Base-by-base conservation (phyloP, 2,888 invertebrate species). In the Branchellion lobata region DNA sequence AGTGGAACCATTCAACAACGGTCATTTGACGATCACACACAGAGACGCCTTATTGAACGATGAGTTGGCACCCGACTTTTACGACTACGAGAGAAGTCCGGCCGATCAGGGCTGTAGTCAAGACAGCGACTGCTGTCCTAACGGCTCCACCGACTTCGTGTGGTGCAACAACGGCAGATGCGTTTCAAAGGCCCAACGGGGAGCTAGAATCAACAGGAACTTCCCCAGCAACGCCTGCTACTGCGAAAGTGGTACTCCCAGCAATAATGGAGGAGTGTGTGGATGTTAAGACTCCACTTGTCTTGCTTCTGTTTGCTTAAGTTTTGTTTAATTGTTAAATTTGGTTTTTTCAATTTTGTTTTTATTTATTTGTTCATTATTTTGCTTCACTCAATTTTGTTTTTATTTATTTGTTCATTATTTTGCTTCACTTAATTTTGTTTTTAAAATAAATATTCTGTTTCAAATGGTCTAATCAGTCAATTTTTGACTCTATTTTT, bases 101-200 rank as follows among this genome's bases (percentile, higher is more conserved):
- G 75, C 47, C 24, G 75, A 75, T 47, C 51, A 51, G 24, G 24
- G 51, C 1, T 75, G 75, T 21, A 53, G 36, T 11, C 29, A 14
- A 2, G 75, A 75, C 40, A 53, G 3, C 2, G 47, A 75, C 8
- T 75, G 75, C 31, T 75, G 75, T 18, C 27, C 75, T 27, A 75
- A 75, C 51, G 75, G 75, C 11, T 51, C 47, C 51, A 53, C 53
- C 8, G 75, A 75, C 27, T 75, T 75, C 31, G 1, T 75, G 8
- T 75, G 51, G 53, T 75, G 75, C 31, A 29, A 75, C 29, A 47
- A 24, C 24, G 40, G 53, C n/a, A 47, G 75, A 75, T 75, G 75
- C 51, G 53, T 53, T 27, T 75, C 75, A 5, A 75, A 75, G 31
- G 75, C 75, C 29, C 47, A 51, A 29, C 27, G 27, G 3, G 75